Percentiles rank a stretch among this genome's conserved stretches.
Conservation (phyloP, 1,140 invertebrate genomes). For the Micrasema minimum region DNA sequence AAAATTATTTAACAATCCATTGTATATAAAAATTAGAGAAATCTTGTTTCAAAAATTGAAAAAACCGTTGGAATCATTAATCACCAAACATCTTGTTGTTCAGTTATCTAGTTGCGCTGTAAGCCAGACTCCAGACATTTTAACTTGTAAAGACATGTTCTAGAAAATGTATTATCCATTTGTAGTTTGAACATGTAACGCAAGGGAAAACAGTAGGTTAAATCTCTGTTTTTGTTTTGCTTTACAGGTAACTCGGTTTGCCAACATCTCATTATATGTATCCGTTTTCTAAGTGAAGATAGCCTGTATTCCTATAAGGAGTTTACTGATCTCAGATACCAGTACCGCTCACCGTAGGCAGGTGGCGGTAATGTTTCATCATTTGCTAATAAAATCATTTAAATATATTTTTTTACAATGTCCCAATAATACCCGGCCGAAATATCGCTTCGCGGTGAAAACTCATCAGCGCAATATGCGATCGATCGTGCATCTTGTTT, state of each 20-base stretch:
- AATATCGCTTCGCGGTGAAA: not conserved
- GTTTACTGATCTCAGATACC: constrained; percentile 36
- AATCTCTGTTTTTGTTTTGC: not conserved
- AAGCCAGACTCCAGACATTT: too few relatives aligned
- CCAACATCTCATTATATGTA: not conserved
- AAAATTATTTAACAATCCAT: too few relatives aligned
- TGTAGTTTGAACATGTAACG: not conserved
- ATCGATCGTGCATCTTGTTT: not conserved
- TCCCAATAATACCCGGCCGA: constrained; percentile 10
- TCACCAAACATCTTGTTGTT: too few relatives aligned
- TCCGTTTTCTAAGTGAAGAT: constrained; percentile 11
- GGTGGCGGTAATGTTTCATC: constrained; percentile 3
- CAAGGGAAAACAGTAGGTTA: not conserved
- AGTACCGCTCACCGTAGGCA: not conserved
- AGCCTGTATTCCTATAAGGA: constrained; percentile 11
- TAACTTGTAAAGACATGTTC: too few relatives aligned
- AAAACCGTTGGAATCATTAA: too few relatives aligned
- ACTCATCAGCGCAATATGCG: constrained; percentile 1
- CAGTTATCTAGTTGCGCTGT: too few relatives aligned
- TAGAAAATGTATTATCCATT: too few relatives aligned
- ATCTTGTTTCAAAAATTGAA: too few relatives aligned
- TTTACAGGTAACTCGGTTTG: constrained; percentile 4
- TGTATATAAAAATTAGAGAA: too few relatives aligned
- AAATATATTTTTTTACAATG: constrained; percentile 12
- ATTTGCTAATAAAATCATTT: constrained; percentile 11